Percentiles rank a stretch among this genome's conserved stretches.
Evolutionary conservation across 2,113 vertebrate genomes (phyloP).

Genomic region (Uria aalge): DNA sequence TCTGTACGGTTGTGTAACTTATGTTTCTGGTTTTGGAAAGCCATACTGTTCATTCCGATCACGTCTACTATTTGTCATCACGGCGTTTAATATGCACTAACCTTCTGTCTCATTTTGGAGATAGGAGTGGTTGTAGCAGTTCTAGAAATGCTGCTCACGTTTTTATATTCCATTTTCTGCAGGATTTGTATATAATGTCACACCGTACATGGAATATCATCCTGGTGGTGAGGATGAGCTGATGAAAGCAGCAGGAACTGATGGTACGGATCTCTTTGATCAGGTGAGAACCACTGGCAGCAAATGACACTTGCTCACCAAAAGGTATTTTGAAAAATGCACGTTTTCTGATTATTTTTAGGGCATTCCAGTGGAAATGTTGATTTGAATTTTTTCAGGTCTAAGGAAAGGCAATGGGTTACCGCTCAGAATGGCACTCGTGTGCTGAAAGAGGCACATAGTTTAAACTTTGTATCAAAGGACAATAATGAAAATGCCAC

Average conservation of each 20-base stretch:
- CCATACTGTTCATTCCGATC: not conserved
- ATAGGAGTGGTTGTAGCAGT: not conserved
- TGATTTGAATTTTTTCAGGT: not conserved
- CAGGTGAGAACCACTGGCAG: conserved; percentile 79
- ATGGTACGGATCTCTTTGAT: conserved; percentile 95
- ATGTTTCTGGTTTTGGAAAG: not conserved
- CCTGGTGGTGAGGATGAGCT: conserved; percentile 94
- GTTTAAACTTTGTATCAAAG: not conserved
- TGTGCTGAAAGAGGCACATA: not conserved
- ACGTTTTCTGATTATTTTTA: not conserved
- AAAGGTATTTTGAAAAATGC: not conserved
- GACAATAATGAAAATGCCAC: not conserved
- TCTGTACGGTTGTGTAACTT: not conserved
- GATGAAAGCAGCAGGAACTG: conserved; percentile 91
- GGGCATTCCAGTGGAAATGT: not conserved
- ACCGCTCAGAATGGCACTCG: not conserved
- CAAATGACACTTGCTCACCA: accelerated
- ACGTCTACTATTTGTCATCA: not conserved
- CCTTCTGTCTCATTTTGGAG: not conserved
- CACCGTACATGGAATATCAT: conserved; percentile 95
- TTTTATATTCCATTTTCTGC: conserved; percentile 11
- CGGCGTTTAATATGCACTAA: not conserved
- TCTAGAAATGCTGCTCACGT: not conserved
- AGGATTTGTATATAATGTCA: conserved; percentile 96
- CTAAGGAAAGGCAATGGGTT: not conserved